A percentile compares a stretch with the other conserved stretches of the same genome.
Evolutionary conservation across 2,888 invertebrate species (phyloP).

Genomic region (Drosophila emarginata): DNA sequence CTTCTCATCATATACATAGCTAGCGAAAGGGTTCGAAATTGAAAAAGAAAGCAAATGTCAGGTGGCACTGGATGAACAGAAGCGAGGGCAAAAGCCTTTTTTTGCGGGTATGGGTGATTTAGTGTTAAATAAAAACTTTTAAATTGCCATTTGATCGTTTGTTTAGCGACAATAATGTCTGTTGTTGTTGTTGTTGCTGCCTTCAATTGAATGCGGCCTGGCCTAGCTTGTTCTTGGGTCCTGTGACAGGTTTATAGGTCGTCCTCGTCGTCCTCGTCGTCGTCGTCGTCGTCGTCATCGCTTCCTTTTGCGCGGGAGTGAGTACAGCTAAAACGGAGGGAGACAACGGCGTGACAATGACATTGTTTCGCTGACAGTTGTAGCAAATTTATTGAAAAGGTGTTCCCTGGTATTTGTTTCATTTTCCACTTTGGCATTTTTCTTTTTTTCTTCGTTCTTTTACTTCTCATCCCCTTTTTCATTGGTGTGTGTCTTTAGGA

Average conservation of each 20-base stretch:
- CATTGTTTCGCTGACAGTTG: slow-evolving; percentile 77
- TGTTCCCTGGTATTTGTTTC: slow-evolving; percentile 58
- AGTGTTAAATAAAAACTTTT: slow-evolving; percentile 79
- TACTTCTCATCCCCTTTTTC: not conserved
- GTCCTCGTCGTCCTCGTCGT: no score
- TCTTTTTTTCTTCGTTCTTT: not conserved
- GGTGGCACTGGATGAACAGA: slow-evolving; percentile 41
- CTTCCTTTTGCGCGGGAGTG: slow-evolving; percentile 33
- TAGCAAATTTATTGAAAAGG: slow-evolving; percentile 78
- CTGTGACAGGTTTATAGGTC: slow-evolving; percentile 74
- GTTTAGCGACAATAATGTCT: slow-evolving; percentile 81
- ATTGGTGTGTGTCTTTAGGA: slow-evolving; percentile 28
- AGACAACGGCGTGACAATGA: slow-evolving; percentile 70
- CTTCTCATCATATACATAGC: no score
- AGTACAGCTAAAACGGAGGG: slow-evolving; percentile 4
- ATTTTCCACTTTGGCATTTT: slow-evolving; percentile 13
- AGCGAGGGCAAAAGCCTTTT: not conserved
- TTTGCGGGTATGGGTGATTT: slow-evolving; percentile 70
- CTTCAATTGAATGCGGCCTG: slow-evolving; percentile 41
- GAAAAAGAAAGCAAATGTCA: slow-evolving; percentile 71
- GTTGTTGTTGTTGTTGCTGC: slow-evolving; percentile 37
- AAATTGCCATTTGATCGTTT: slow-evolving; percentile 82
- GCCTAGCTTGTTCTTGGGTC: slow-evolving; percentile 22
- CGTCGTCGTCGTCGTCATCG: slow-evolving; percentile 21
- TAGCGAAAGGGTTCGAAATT: slow-evolving; percentile 70